A percentile compares a stretch with the other conserved stretches of the same genome.
phyloP scores from a whole-genome alignment of 2,113 vertebrate genomes.

The Gobiocypris rarus region DNA sequence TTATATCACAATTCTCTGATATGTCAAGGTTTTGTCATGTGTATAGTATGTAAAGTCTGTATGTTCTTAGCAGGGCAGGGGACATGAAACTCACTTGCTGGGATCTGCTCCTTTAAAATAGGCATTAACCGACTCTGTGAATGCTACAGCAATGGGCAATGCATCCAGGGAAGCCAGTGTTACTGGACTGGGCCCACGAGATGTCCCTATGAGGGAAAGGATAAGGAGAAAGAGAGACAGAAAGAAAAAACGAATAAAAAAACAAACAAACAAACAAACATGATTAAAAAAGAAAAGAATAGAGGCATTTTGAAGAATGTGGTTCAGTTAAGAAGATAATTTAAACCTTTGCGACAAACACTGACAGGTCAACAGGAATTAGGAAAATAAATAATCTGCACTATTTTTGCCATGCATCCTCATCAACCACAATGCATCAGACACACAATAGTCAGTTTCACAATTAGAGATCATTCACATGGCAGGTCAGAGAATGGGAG shows the following conservation, averaged over 20 bases:
- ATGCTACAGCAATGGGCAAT: slow-evolving; percentile 93
- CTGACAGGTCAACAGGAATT: neutral
- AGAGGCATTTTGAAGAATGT: neutral
- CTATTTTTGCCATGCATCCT: slow-evolving; percentile 15
- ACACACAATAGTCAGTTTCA: slow-evolving; percentile 11
- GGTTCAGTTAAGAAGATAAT: neutral
- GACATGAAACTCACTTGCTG: slow-evolving; percentile 88
- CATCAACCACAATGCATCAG: neutral
- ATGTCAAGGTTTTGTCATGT: neutral
- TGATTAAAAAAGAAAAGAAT: too few relatives aligned
- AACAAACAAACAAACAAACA: neutral
- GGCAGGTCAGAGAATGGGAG: neutral
- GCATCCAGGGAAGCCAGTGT: slow-evolving; percentile 92
- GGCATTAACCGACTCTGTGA: slow-evolving; percentile 96
- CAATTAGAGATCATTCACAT: neutral
- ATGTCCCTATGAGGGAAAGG: slow-evolving; percentile 83
- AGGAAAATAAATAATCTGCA: neutral
- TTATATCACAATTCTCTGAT: neutral
- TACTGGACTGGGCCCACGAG: slow-evolving; percentile 95
- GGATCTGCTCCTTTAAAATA: slow-evolving; percentile 99
- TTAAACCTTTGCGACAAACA: neutral
- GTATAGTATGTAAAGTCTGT: neutral
- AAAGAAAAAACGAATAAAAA: neutral
- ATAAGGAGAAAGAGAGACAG: neutral
- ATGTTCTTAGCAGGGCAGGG: slow-evolving; percentile 44